Evolutionary conservation across 2,113 vertebrate species (phyloP), one percentile per base, ranked within the genome.

Genomic region (Galemys pyrenaicus): DNA sequence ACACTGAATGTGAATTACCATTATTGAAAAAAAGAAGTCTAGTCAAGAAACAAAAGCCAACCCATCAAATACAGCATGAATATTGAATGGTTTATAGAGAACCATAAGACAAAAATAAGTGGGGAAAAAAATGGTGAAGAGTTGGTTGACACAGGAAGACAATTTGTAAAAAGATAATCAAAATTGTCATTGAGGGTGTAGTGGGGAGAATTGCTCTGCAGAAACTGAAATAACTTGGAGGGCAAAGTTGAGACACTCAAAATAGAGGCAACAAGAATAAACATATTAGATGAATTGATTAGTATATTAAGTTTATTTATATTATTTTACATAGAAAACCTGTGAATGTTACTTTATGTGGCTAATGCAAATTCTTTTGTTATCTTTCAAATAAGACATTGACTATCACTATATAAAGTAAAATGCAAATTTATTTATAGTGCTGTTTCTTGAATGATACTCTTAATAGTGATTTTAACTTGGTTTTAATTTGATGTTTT

Each of bases 201-300:
- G 22, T 49, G 11, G 32, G 16, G 64, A 83, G 60, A 87, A 30
- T 44, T 46, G 28, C 37, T 83, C 54, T 81, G 64, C 4, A 41
- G 74, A 82, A 81, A 70, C 54, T 8, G 20, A 35, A 54, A 75
- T 24, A 95, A 90, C 35, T 62, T 77, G 83, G 74, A 91, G 37
- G 44, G 17, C 20, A 58, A 87, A 64, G 54, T 8, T 78, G 54
- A 95, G 54, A 49, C 56, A 77, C 20, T 91, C 19, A 51, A 87
- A 49, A 87, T 65, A 83, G 32, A 64, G 67, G 75, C 32, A n/a
- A 68, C 74, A 49, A 62, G 5, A 73, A 67, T 6, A 62, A 68
- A 93, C 22, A 46, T 70, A 65, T n/a, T 37, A 79, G 54, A 62
- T 37, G 32, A 70, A 24, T 80, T 86, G 16, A 89, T 74, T 73